Conservation (phyloP, 2,888 invertebrate genomes). For the Coleophora deauratella region DNA sequence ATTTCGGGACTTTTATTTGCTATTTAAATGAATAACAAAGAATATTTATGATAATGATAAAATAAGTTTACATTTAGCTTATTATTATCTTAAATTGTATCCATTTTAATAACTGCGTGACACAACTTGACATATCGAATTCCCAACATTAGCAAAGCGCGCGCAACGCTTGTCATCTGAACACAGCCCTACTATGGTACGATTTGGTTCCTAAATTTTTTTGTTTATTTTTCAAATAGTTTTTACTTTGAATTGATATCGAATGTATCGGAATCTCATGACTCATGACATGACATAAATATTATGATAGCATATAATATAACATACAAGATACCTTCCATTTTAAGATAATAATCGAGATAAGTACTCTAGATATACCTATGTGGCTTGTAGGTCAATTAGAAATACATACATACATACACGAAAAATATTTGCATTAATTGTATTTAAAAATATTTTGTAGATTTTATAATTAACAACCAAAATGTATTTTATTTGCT, state of each 20-base stretch:
- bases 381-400: constrained; percentile 68
- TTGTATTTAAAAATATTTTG: constrained; percentile 3
- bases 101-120: no score
- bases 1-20: no score
- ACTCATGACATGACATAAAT: neutral
- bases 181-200: no score
- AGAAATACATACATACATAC: constrained; percentile 24
- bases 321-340: constrained; percentile 48
- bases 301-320: constrained; percentile 2
- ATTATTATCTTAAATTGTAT: no score
- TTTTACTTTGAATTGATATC: no score
- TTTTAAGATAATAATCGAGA: constrained; percentile 47
- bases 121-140: no score
- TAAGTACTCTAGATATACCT: constrained; percentile 26
- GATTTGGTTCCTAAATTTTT: constrained; percentile 50
- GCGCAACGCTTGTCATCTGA: no score
- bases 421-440: neutral
- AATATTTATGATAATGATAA: no score
- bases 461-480: constrained; percentile 1
- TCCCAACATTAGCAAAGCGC: no score
- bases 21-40: no score
- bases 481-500: constrained; percentile 3
- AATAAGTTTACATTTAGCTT: no score
- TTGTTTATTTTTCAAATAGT: no score
- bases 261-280: constrained; percentile 6